phyloP scores from a whole-genome alignment of 2,888 invertebrate genomes.

The Schizotus pectinicornis region DNA sequence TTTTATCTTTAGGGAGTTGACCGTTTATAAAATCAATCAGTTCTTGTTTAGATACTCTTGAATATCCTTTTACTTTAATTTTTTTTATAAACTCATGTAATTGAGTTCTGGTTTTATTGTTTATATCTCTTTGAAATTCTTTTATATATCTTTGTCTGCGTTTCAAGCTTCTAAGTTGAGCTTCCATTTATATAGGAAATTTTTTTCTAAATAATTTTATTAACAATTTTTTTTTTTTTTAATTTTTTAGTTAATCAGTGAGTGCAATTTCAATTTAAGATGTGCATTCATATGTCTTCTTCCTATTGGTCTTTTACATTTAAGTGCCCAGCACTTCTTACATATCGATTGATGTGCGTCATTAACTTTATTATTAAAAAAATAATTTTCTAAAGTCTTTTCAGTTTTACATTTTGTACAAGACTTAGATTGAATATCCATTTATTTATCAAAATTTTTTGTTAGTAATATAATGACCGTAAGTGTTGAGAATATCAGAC shows the following conservation, averaged over 20 bases:
- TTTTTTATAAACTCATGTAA: slow-evolving; percentile 9
- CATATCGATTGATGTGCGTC: slow-evolving; percentile 18
- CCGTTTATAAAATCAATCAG: too few species aligned
- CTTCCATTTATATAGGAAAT: slow-evolving; percentile 14
- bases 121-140: too few species aligned
- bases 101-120: slow-evolving; percentile 15
- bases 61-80: slow-evolving; percentile 12
- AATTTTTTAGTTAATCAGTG: slow-evolving; percentile 17
- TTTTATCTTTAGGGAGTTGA: slow-evolving; percentile 13
- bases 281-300: slow-evolving; percentile 17
- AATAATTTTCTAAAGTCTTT: slow-evolving; percentile 15
- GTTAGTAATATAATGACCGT: slow-evolving; percentile 22
- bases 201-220: slow-evolving; percentile 10
- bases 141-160: slow-evolving; percentile 14
- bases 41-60: slow-evolving; percentile 11
- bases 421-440: slow-evolving; percentile 17
- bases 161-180: slow-evolving; percentile 15
- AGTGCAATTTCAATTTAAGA: slow-evolving; percentile 20
- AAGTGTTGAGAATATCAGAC: slow-evolving; percentile 12
- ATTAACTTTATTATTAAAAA: slow-evolving; percentile 20
- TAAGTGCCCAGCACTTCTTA: too few species aligned
- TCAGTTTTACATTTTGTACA: too few species aligned
- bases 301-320: too few species aligned
- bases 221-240: slow-evolving; percentile 2
- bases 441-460: slow-evolving; percentile 23